Evolutionary conservation across 1,140 invertebrate genomes (phyloP).

Genomic region (Elysia chlorotica): DNA sequence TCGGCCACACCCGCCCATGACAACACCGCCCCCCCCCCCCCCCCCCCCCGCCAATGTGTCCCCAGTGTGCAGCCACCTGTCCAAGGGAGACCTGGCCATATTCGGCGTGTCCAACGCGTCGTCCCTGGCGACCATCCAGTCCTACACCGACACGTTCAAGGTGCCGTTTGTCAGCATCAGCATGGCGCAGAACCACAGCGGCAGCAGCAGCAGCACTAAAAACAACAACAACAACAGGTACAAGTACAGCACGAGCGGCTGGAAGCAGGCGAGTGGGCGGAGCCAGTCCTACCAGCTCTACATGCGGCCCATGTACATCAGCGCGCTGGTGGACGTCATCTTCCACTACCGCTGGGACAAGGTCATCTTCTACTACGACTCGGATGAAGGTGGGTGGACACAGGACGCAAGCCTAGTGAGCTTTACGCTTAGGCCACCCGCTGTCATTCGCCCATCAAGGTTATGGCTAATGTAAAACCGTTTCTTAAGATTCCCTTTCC

Average conservation of each 20-base stretch:
- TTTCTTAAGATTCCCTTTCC: no score
- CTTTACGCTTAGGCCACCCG: no score
- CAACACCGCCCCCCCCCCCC: no score
- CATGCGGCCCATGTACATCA: conserved; percentile 91
- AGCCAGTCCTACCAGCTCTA: conserved; percentile 44
- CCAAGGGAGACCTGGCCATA: conserved; percentile 87
- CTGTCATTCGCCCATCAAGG: no score
- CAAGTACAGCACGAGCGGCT: no score
- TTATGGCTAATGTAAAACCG: no score
- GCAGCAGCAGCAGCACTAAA: no score
- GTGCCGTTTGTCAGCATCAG: conserved; percentile 78
- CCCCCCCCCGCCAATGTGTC: no score
- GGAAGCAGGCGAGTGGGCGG: no score
- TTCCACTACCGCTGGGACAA: conserved; percentile 88
- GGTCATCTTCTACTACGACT: conserved; percentile 94
- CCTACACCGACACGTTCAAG: conserved; percentile 93
- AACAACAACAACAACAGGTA: no score
- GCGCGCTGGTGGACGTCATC: conserved; percentile 91
- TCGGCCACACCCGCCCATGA: no score
- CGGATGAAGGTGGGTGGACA: conserved; percentile 83
- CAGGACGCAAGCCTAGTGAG: no score
- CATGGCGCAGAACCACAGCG: conserved; percentile 43
- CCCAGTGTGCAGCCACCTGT: conserved; percentile 91
- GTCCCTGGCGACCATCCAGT: conserved; percentile 91
- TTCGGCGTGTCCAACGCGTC: conserved; percentile 88